phyloP scores from a whole-genome alignment of 2,113 vertebrate species.

The Tyto alba region DNA sequence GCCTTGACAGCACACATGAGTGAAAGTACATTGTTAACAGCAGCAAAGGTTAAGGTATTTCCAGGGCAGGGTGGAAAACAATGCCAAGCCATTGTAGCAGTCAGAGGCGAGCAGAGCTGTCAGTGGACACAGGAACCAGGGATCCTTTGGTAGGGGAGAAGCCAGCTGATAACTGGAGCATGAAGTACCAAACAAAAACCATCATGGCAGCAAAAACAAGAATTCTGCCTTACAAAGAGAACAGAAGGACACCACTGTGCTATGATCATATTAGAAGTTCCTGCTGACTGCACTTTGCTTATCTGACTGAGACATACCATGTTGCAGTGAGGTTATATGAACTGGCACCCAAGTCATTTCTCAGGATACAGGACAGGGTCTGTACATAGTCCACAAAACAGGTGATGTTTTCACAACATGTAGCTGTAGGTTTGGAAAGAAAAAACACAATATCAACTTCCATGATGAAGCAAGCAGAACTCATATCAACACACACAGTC shows the following conservation, averaged over 20 bases:
- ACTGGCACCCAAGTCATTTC: background rate
- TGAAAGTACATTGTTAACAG: background rate
- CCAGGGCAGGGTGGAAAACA: background rate
- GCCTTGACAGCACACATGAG: background rate
- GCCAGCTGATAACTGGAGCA: background rate
- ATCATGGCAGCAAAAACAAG: background rate
- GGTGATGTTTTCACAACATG: conserved; percentile 31
- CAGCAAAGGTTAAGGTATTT: background rate
- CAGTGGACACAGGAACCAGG: background rate
- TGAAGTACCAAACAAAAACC: background rate
- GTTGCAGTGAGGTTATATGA: conserved; percentile 45
- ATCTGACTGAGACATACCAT: conserved; percentile 60
- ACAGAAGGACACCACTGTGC: background rate
- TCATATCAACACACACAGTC: background rate
- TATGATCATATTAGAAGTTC: background rate
- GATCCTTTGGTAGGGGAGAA: background rate
- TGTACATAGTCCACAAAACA: conserved; percentile 74
- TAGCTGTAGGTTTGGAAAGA: conserved; percentile 47
- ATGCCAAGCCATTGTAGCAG: background rate
- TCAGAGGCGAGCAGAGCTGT: background rate
- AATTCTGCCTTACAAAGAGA: background rate
- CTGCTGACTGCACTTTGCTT: background rate
- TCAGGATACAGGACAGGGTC: conserved; percentile 67
- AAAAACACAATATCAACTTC: background rate
- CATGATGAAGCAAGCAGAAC: background rate